Evolutionary conservation across 2,797 vertebrate genomes (phyloP), one percentile per base, ranked within the genome.

Genomic region (Podargus strigoides): DNA sequence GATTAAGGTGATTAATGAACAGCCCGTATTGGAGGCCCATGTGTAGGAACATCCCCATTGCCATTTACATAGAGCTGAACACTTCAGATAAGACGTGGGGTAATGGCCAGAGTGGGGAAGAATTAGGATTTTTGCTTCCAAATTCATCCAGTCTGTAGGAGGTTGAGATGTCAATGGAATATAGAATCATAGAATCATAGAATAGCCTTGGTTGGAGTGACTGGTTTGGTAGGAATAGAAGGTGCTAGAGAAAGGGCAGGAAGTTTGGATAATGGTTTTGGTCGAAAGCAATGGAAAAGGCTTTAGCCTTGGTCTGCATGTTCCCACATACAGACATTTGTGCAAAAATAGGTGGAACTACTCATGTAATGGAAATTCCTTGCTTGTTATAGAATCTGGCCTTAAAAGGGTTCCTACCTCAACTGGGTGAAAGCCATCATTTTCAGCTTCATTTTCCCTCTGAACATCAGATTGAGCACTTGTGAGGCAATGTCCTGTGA

Each of bases 371-470:
- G 55, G 34, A 68, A 75, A 80, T 83, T 78, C 34, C 15, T 13
- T 41, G 12, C 34, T 72, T 55, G n/a, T 55, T 59, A 73, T 1
- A 22, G 46, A 72, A 36, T 53, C 6, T 28, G 12, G 42, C 30
- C 47, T 86, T 74, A 85, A 89, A 95, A 94, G 39, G 16, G 10
- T 76, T 92, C 69, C 67, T 67, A 26, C 16, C 27, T 79, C 39
- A 66, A 20, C 19, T 76, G 34, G 24, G 32, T 39, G 37, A 86
- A 92, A 95, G 28, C 24, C 53, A 47, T 73, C 2, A 67, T 86
- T 89, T 93, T 58, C 55, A 87, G 60, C 89, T 81, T 93, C 30
- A 44, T 94, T 93, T 96, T 96, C 23, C 41, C 42, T 62, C 53
- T 92, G 91, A 92, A 84, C 39, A 50, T 42, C 75, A 89, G 72